These are phyloP conservation scores for Lytechinus variegatus DNA, from an alignment of 35 echinoderm and acorn worm genomes.

Conservation along the genomic window DNA sequence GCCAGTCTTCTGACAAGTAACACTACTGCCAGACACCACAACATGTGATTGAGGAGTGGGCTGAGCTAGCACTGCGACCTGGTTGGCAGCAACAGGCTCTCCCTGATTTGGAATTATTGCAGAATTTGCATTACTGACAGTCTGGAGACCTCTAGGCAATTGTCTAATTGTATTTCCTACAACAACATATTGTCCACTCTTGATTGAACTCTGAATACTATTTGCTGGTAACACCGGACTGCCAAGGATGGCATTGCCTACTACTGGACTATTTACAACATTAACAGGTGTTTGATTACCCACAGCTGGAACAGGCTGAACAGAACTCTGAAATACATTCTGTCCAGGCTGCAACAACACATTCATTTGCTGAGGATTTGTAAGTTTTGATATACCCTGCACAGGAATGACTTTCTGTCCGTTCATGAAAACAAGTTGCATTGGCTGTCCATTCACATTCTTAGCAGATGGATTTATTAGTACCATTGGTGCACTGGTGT, in stretches of 20 bases:
- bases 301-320: not conserved
- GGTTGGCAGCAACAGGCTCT: not conserved
- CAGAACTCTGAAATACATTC: slow-evolving; percentile 33
- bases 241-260: slow-evolving; percentile 16
- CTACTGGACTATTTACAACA: slow-evolving; percentile 47
- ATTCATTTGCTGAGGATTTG: slow-evolving; percentile 40
- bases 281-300: slow-evolving; percentile 33
- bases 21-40: not conserved
- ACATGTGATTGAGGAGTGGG: not conserved
- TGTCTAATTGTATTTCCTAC: slow-evolving; percentile 26
- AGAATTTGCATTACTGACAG: slow-evolving; percentile 29
- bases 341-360: slow-evolving; percentile 31
- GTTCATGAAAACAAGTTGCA: slow-evolving; percentile 47
- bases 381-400: slow-evolving; percentile 21
- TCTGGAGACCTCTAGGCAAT: not conserved
- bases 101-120: slow-evolving; percentile 5
- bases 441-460: slow-evolving; percentile 45
- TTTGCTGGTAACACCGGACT: slow-evolving; percentile 19
- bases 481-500: slow-evolving; percentile 31
- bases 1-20: slow-evolving; percentile 35
- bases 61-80: slow-evolving; percentile 31
- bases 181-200: slow-evolving; percentile 27
- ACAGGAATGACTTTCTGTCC: slow-evolving; percentile 54
- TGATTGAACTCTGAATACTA: slow-evolving; percentile 39
- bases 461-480: slow-evolving; percentile 41